These are phyloP conservation scores for Aphelinus certus DNA, from an alignment of 1,140 invertebrate genomes.

Conservation along the genomic window DNA sequence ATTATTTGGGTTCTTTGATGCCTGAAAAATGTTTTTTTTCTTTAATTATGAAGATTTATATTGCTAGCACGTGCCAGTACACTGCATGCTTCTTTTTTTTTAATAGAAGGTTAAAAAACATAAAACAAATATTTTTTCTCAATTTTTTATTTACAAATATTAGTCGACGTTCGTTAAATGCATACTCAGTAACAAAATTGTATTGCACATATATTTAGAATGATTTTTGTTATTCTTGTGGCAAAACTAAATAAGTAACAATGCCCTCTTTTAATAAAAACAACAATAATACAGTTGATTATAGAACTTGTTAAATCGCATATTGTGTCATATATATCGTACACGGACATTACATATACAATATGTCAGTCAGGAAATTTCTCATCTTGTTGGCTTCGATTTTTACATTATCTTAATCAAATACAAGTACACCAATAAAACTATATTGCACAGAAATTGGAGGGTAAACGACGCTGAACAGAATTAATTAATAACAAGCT, in stretches of 20 bases:
- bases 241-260: conserved; percentile 53
- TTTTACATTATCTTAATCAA: conserved; percentile 22
- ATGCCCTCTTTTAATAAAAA: conserved; percentile 50
- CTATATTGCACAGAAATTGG: conserved; percentile 27
- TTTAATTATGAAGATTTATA: too few relatives aligned
- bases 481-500: conserved; percentile 17
- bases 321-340: conserved; percentile 35
- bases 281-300: conserved; percentile 37
- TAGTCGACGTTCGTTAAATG: conserved; percentile 48
- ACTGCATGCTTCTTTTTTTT: too few relatives aligned
- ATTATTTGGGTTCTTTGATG: too few relatives aligned
- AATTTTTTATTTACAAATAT: conserved; percentile 60
- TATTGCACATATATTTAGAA: conserved; percentile 54
- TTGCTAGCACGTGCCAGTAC: too few relatives aligned
- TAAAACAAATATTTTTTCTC: conserved; percentile 2
- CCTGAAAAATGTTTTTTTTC: too few relatives aligned
- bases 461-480: conserved; percentile 18
- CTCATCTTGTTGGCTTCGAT: conserved; percentile 28
- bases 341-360: conserved; percentile 42
- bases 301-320: conserved; percentile 29
- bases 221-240: conserved; percentile 52
- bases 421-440: conserved; percentile 23
- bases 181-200: conserved; percentile 59
- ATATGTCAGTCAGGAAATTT: conserved; percentile 46
- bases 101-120: too few relatives aligned